phyloP scores from a whole-genome alignment of 2,113 vertebrate species.

The Tragelaphus imberbis region DNA sequence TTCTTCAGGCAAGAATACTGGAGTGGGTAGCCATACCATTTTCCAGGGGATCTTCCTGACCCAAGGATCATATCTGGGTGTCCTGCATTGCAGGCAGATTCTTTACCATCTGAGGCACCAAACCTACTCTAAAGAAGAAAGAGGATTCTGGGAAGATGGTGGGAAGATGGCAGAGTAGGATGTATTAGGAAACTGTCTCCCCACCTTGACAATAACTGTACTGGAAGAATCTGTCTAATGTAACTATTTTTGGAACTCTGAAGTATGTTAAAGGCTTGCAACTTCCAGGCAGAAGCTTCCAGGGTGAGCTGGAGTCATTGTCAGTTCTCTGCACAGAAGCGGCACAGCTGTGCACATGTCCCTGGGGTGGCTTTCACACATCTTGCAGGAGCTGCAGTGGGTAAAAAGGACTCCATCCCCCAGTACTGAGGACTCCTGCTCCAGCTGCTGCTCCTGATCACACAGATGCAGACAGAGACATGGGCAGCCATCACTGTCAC shows the following conservation, averaged over 20 bases:
- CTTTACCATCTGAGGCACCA: neutral
- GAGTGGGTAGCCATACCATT: neutral
- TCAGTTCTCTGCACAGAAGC: neutral
- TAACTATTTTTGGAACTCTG: neutral
- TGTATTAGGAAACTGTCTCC: neutral
- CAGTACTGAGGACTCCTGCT: neutral
- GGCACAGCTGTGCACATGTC: neutral
- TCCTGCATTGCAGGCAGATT: neutral
- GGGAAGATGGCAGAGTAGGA: neutral
- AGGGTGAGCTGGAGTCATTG: neutral
- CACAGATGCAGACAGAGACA: neutral
- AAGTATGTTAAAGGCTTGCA: neutral
- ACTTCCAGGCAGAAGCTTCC: neutral
- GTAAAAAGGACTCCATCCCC: neutral
- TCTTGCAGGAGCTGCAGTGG: neutral
- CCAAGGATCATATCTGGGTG: neutral
- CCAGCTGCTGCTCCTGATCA: neutral
- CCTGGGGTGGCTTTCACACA: neutral
- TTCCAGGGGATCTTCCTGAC: neutral
- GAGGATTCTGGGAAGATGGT: neutral
- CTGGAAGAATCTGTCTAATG: neutral
- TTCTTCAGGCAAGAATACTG: neutral
- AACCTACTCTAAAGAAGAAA: neutral
- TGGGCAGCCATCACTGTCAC: neutral
- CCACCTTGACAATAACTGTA: neutral